Evolutionary conservation across 2,888 invertebrate genomes (phyloP).

Genomic region (Incurvaria masculella): DNA sequence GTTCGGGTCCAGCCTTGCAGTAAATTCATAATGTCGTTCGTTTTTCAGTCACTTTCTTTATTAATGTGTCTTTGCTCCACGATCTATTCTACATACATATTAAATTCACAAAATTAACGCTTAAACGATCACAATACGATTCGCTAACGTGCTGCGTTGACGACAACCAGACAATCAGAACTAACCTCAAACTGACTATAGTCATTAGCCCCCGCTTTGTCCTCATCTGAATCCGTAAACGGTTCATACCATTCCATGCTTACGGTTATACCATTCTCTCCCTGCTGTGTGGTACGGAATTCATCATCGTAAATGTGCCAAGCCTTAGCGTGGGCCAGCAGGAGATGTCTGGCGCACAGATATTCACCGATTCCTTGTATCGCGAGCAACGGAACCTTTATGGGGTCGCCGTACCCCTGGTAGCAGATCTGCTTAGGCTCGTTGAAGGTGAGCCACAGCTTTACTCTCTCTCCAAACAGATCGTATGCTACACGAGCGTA

Average conservation of each 20-base stretch:
- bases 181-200: slow-evolving; percentile 22
- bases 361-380: slow-evolving; percentile 45
- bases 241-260: slow-evolving; percentile 26
- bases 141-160: too few relatives aligned
- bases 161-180: too few relatives aligned
- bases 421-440: slow-evolving; percentile 45
- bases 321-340: slow-evolving; percentile 53
- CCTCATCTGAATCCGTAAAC: slow-evolving; percentile 27
- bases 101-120: too few relatives aligned
- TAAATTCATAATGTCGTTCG: too few relatives aligned
- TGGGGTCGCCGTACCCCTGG: slow-evolving; percentile 37
- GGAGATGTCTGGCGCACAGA: slow-evolving; percentile 45
- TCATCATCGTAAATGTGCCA: slow-evolving; percentile 33
- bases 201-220: slow-evolving; percentile 29
- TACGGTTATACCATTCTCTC: slow-evolving; percentile 24
- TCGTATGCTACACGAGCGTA: slow-evolving; percentile 42
- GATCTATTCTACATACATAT: too few relatives aligned
- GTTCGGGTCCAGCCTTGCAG: too few relatives aligned
- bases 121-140: too few relatives aligned
- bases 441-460: slow-evolving; percentile 58
- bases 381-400: slow-evolving; percentile 31
- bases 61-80: too few relatives aligned
- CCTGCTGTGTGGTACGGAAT: slow-evolving; percentile 27
- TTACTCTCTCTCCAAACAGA: slow-evolving; percentile 46
- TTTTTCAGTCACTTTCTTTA: too few relatives aligned